Evolutionary conservation across 2,888 invertebrate species (phyloP).

Genomic region (Brachyptera putata): DNA sequence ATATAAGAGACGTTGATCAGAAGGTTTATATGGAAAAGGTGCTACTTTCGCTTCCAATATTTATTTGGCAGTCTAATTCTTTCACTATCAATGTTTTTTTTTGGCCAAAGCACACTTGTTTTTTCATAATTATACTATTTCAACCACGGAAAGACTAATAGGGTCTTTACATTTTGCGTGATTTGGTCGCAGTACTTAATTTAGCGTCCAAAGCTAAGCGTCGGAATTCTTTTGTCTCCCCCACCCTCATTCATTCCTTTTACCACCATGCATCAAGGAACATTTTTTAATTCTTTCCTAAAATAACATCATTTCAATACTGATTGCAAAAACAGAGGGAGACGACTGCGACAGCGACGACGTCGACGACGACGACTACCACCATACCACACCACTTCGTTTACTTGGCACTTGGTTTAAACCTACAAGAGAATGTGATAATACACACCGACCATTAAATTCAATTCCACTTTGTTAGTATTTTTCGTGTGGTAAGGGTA

Average conservation of each 20-base stretch:
- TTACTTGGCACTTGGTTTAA: background rate
- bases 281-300: conserved; percentile 10
- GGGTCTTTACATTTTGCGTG: background rate
- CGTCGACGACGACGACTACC: too few species aligned
- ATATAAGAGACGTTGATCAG: background rate
- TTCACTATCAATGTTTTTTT: conserved; percentile 23
- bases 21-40: too few species aligned
- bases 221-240: background rate
- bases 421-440: background rate
- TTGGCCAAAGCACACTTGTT: conserved; percentile 15
- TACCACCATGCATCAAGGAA: background rate
- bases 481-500: conserved; percentile 4
- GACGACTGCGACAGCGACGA: too few species aligned
- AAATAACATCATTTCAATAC: conserved; percentile 10
- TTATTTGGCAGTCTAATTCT: conserved; percentile 25
- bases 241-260: background rate
- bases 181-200: background rate
- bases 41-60: conserved; percentile 10
- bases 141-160: too few species aligned
- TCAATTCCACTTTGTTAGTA: conserved; percentile 14
- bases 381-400: background rate
- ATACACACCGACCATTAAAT: conserved; percentile 7
- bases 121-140: conserved; percentile 24
- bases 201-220: background rate
- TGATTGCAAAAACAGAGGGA: conserved; percentile 12